These are phyloP conservation scores for Chauna torquata DNA, from an alignment of 2,113 vertebrate genomes.

Conservation along the genomic window DNA sequence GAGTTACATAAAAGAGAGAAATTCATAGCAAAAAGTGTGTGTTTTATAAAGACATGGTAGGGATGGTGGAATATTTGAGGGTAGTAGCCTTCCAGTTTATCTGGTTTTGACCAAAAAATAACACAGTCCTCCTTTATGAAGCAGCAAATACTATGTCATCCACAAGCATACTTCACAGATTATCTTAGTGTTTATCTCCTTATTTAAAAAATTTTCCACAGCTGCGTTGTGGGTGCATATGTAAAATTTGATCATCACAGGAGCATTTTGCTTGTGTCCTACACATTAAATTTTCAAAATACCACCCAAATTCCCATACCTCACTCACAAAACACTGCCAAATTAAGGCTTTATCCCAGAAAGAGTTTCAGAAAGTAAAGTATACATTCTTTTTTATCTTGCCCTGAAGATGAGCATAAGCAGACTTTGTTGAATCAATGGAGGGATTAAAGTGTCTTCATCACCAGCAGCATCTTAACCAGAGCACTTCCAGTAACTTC, in stretches of 20 bases:
- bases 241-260: constrained; percentile 11
- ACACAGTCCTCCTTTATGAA: not conserved
- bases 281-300: constrained; percentile 35
- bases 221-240: not conserved
- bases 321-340: not conserved
- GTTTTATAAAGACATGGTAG: not conserved
- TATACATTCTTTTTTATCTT: not conserved
- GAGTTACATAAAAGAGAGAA: not conserved
- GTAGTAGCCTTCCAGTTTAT: not conserved
- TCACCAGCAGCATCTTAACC: not conserved
- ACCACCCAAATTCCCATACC: constrained; percentile 17
- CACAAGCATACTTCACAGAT: not conserved
- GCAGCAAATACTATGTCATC: not conserved
- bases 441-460: not conserved
- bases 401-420: not conserved
- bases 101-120: not conserved
- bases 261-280: constrained; percentile 28
- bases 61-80: not conserved
- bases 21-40: not conserved
- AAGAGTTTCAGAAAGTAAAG: not conserved
- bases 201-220: constrained; percentile 35
- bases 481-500: not conserved
- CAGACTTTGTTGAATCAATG: not conserved
- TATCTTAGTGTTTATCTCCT: constrained; percentile 41
- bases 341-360: not conserved